Percentiles rank a stretch among this genome's conserved stretches.
phyloP scores from a whole-genome alignment of 92 coral and sea anemone species.

The Actinostola sp. region DNA sequence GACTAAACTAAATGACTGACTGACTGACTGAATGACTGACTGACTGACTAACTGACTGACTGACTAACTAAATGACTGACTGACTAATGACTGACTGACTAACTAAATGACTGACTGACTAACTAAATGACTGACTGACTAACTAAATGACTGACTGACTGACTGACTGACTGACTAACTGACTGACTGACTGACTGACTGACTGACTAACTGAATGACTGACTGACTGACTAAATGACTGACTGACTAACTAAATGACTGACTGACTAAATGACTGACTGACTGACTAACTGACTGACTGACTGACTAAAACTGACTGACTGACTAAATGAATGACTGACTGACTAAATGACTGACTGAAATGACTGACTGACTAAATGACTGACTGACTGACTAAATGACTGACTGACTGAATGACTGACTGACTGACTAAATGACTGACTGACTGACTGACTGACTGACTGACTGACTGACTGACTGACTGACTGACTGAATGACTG shows the following conservation, averaged over 20 bases:
- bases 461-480: background rate
- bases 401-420: slow-evolving; percentile 35
- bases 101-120: background rate
- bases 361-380: background rate
- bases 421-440: background rate
- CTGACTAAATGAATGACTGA: too few relatives aligned
- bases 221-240: background rate
- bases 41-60: too few relatives aligned
- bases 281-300: slow-evolving; percentile 15
- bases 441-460: slow-evolving; percentile 53
- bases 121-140: background rate
- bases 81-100: background rate
- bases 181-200: background rate
- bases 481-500: slow-evolving; percentile 23
- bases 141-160: slow-evolving; percentile 17
- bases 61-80: too few relatives aligned
- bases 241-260: slow-evolving; percentile 71
- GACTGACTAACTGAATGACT: slow-evolving; percentile 54
- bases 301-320: too few relatives aligned
- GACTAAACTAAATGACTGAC: slow-evolving; percentile 35
- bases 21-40: background rate
- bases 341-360: too few relatives aligned
- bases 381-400: slow-evolving; percentile 19
- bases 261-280: background rate
- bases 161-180: slow-evolving; percentile 30